Evolutionary conservation across 2,888 invertebrate species (phyloP).

Genomic region (Caenorhabditis sp.): DNA sequence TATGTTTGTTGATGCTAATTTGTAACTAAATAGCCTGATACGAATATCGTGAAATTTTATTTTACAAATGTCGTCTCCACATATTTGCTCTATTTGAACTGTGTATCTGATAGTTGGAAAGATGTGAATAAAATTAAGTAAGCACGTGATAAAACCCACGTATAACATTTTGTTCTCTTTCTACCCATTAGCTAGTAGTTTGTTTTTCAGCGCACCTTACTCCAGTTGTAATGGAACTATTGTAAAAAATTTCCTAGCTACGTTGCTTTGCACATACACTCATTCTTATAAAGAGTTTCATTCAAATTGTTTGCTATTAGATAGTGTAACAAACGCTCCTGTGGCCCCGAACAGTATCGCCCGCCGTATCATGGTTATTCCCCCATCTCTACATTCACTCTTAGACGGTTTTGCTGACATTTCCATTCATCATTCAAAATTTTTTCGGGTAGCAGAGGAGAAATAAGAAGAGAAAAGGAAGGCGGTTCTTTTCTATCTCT

Average conservation of each 20-base stretch:
- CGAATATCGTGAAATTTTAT: too few relatives aligned
- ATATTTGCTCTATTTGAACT: too few relatives aligned
- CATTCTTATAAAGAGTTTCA: too few relatives aligned
- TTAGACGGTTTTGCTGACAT: conserved; percentile 39
- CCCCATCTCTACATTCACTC: conserved; percentile 17
- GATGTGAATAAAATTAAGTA: too few relatives aligned
- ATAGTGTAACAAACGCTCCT: conserved; percentile 25
- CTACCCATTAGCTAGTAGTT: too few relatives aligned
- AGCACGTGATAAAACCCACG: too few relatives aligned
- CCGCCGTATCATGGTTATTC: conserved; percentile 35
- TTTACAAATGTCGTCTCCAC: too few relatives aligned
- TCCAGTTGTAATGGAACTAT: conserved; percentile 2
- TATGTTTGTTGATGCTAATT: background rate
- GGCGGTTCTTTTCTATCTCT: conserved; percentile 14
- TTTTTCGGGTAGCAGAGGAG: background rate
- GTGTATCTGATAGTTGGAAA: conserved; percentile 10
- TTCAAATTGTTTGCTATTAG: too few relatives aligned
- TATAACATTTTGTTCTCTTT: too few relatives aligned
- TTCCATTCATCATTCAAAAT: conserved; percentile 42
- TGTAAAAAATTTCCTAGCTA: too few relatives aligned
- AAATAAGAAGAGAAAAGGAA: background rate
- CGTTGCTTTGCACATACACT: too few relatives aligned
- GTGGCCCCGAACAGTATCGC: conserved; percentile 27
- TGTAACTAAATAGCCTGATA: background rate
- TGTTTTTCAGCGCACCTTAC: too few relatives aligned